Percentiles rank a stretch among this genome's conserved stretches.
Conservation (phyloP, 2,113 vertebrate species). For the Brachyhypopomus occidentalis region DNA sequence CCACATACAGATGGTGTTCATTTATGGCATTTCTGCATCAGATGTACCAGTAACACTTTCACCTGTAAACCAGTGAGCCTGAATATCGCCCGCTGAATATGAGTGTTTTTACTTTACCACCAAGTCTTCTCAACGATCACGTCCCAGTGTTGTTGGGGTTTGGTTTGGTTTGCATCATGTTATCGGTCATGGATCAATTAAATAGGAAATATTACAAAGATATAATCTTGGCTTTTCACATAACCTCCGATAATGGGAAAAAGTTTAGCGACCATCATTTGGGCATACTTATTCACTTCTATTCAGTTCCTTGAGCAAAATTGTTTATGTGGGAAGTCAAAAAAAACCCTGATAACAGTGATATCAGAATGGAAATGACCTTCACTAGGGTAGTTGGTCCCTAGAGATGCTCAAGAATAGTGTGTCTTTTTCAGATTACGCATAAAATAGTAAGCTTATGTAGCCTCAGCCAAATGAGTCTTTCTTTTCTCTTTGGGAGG, state of each 20-base stretch:
- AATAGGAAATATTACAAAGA: slow-evolving; percentile 13
- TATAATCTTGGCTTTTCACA: slow-evolving; percentile 16
- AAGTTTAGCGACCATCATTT: background rate
- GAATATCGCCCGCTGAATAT: no score
- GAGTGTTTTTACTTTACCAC: no score
- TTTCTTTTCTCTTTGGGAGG: background rate
- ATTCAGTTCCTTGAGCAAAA: background rate
- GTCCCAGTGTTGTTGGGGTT: slow-evolving; percentile 5
- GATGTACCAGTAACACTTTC: no score
- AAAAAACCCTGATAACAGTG: slow-evolving; percentile 1
- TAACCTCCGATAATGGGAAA: background rate
- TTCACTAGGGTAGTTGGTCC: background rate
- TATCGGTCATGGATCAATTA: background rate
- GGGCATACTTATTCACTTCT: background rate
- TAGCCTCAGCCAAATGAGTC: background rate
- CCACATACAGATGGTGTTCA: background rate
- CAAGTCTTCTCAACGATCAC: background rate
- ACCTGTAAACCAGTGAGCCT: no score
- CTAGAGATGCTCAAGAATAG: background rate
- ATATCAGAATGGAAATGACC: background rate
- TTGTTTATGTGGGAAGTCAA: slow-evolving; percentile 12
- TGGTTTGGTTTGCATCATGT: background rate
- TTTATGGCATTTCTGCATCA: background rate
- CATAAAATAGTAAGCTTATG: background rate
- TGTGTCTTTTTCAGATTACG: background rate